Conservation (phyloP, 2,113 vertebrate species). For the Rhea americana region DNA sequence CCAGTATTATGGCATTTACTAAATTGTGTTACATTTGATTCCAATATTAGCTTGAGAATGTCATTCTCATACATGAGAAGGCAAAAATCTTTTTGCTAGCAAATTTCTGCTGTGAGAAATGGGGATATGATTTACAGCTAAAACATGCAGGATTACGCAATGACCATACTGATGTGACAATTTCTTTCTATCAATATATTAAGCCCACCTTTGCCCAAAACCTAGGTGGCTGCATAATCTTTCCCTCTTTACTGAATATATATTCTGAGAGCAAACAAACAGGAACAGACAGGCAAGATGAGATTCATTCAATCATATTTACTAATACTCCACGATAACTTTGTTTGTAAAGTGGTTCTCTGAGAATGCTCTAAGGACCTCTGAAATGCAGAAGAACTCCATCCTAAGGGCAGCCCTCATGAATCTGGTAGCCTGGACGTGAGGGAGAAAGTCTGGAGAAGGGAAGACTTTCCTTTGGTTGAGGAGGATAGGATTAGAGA, state of each 20-base stretch:
- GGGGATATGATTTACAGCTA: fast-evolving
- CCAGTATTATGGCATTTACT: background rate
- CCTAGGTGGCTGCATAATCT: background rate
- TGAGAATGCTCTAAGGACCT: background rate
- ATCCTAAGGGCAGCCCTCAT: background rate
- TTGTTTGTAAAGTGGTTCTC: background rate
- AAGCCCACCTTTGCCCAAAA: background rate
- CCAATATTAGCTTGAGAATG: background rate
- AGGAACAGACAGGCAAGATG: background rate
- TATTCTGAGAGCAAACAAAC: background rate
- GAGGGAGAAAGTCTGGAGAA: no score
- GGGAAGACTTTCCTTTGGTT: no score
- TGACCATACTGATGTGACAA: background rate
- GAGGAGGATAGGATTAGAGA: no score
- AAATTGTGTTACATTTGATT: background rate
- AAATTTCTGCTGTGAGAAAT: background rate
- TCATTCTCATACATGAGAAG: background rate
- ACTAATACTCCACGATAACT: background rate
- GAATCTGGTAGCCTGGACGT: no score
- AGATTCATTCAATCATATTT: background rate
- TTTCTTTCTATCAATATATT: background rate
- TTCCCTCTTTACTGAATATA: background rate
- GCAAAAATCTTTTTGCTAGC: background rate
- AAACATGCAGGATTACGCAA: background rate
- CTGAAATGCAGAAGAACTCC: background rate